These are phyloP conservation scores for Pagrus major DNA, from an alignment of 2,113 vertebrate species.

Conservation along the genomic window DNA sequence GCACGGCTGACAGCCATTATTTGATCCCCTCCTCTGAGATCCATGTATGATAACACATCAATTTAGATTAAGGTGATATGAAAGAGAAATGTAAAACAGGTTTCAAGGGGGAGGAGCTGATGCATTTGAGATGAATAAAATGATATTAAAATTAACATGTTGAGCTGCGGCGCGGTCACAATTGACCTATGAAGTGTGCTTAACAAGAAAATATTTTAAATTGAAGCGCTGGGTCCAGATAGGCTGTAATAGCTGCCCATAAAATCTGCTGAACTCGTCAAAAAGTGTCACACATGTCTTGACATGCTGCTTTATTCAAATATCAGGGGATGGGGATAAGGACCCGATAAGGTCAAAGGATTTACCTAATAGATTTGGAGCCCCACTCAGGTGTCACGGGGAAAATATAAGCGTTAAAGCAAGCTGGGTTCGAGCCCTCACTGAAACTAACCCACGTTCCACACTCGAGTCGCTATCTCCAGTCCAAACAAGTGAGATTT, in stretches of 20 bases:
- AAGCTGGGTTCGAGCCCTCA: slow-evolving; percentile 47
- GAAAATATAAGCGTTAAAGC: slow-evolving; percentile 58
- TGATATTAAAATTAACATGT: slow-evolving; percentile 64
- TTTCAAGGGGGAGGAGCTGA: slow-evolving; percentile 66
- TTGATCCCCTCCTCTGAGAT: slow-evolving; percentile 77
- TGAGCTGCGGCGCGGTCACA: slow-evolving; percentile 41
- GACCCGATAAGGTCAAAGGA: slow-evolving; percentile 68
- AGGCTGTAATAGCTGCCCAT: slow-evolving; percentile 2
- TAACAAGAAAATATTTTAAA: slow-evolving; percentile 41
- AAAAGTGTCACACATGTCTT: slow-evolving; percentile 45
- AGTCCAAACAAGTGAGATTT: slow-evolving; percentile 82
- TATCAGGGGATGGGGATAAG: slow-evolving; percentile 21
- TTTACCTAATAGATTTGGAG: slow-evolving; percentile 80
- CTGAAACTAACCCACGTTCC: slow-evolving; percentile 64
- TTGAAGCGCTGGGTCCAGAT: slow-evolving; percentile 13
- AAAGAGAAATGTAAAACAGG: slow-evolving; percentile 77
- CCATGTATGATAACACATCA: slow-evolving; percentile 76
- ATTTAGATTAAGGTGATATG: slow-evolving; percentile 81
- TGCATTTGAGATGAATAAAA: slow-evolving; percentile 74
- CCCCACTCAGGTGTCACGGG: slow-evolving; percentile 60
- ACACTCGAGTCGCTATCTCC: slow-evolving; percentile 64
- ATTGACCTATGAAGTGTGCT: slow-evolving; percentile 69
- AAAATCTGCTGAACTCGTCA: slow-evolving; percentile 55
- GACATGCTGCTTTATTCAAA: slow-evolving; percentile 67
- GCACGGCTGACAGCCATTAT: slow-evolving; percentile 67